Evolutionary conservation across 2,797 vertebrate species (phyloP).

Genomic region (Okamejei kenojei): DNA sequence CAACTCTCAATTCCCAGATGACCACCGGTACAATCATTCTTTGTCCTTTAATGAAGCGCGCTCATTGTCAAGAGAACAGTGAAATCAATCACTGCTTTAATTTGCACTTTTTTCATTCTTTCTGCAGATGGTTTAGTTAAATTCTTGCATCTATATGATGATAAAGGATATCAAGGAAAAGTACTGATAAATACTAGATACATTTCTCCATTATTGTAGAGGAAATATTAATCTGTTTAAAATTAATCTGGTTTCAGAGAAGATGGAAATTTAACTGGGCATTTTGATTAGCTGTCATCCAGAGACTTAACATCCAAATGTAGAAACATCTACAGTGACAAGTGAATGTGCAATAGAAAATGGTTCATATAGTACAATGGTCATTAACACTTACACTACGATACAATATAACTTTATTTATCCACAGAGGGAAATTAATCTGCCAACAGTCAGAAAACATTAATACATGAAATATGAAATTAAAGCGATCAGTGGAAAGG

Average conservation of each 20-base stretch:
- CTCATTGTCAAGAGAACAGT: background rate
- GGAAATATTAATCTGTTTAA: background rate
- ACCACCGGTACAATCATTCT: background rate
- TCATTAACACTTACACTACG: background rate
- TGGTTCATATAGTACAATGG: too few relatives aligned
- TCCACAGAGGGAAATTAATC: too few relatives aligned
- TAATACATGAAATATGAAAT: too few relatives aligned
- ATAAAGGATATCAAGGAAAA: background rate
- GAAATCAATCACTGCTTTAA: background rate
- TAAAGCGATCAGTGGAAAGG: too few relatives aligned
- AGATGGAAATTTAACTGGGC: background rate
- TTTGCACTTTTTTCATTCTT: background rate
- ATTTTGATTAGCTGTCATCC: background rate
- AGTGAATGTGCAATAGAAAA: background rate
- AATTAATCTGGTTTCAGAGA: background rate
- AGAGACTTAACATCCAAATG: background rate
- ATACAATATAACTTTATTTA: too few relatives aligned
- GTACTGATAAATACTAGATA: background rate
- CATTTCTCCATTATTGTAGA: background rate
- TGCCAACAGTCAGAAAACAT: too few relatives aligned
- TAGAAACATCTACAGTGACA: background rate
- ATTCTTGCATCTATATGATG: background rate
- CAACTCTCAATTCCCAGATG: too few relatives aligned
- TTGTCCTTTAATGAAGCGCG: background rate
- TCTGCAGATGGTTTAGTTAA: background rate